Conservation (phyloP, 2,888 invertebrate species). For the Lissonota sp. region DNA sequence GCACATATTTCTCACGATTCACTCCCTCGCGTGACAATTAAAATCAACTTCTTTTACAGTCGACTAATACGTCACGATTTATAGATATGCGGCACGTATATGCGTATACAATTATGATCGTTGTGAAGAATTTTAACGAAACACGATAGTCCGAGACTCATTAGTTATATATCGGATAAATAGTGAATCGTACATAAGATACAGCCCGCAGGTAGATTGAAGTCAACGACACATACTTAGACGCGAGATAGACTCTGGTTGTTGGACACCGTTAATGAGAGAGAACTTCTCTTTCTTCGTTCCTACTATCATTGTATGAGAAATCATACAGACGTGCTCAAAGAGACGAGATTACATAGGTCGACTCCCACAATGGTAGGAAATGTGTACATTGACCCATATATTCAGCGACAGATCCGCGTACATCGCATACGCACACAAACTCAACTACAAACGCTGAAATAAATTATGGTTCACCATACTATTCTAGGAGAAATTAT, state of each 20-base stretch:
- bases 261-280: conserved; percentile 37
- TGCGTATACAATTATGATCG: neutral
- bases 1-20: conserved; percentile 40
- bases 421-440: conserved; percentile 26
- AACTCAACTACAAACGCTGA: neutral
- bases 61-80: conserved; percentile 14
- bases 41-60: conserved; percentile 27
- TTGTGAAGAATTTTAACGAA: conserved; percentile 54
- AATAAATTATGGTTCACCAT: no score
- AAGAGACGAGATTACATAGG: conserved; percentile 16
- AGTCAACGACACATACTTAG: conserved; percentile 23
- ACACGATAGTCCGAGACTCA: conserved; percentile 27
- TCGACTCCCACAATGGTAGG: conserved; percentile 67
- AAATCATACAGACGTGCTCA: neutral
- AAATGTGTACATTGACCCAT: conserved; percentile 76
- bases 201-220: conserved; percentile 41
- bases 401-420: conserved; percentile 76
- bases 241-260: conserved; percentile 15
- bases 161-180: conserved; percentile 52
- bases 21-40: conserved; percentile 45
- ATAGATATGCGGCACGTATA: neutral
- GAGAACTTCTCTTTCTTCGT: conserved; percentile 40
- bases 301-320: neutral
- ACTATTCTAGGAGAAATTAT: no score
- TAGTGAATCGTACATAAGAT: conserved; percentile 49